Evolutionary conservation across 2,797 vertebrate species (phyloP).

Genomic region (Salmo trutta): DNA sequence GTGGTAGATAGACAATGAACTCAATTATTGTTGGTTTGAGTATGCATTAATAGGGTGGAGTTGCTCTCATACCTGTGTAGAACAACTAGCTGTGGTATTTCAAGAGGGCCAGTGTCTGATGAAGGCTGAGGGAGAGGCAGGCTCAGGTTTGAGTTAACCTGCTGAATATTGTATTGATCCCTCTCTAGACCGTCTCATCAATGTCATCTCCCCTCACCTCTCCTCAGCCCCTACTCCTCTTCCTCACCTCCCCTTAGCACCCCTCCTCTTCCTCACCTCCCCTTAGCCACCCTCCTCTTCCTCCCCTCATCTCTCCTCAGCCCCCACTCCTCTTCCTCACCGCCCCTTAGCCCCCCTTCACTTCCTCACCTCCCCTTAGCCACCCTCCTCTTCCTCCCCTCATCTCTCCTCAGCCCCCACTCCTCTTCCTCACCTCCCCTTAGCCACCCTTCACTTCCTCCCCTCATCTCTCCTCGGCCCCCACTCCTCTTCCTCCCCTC

Average conservation of each 20-base stretch:
- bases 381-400: background rate
- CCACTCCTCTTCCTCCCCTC: too few species aligned
- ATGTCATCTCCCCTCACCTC: background rate
- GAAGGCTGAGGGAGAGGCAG: slow-evolving; percentile 12
- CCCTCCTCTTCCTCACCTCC: too few species aligned
- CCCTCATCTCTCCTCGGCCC: too few species aligned
- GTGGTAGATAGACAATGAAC: background rate
- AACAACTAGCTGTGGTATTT: background rate
- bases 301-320: too few species aligned
- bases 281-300: too few species aligned
- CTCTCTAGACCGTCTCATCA: slow-evolving; percentile 4
- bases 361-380: background rate
- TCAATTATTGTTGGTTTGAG: background rate
- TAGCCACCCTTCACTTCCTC: too few species aligned
- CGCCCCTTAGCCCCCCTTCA: background rate
- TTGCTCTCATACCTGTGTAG: background rate
- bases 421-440: too few species aligned
- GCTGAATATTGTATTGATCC: slow-evolving; percentile 23
- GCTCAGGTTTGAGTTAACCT: background rate
- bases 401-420: too few species aligned
- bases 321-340: too few species aligned
- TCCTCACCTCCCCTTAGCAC: too few species aligned
- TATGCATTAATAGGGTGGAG: background rate
- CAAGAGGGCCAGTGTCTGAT: slow-evolving; percentile 12
- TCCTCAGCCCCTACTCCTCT: too few species aligned